phyloP scores from a whole-genome alignment of 2,888 invertebrate genomes.

The Diarsia brunnea region DNA sequence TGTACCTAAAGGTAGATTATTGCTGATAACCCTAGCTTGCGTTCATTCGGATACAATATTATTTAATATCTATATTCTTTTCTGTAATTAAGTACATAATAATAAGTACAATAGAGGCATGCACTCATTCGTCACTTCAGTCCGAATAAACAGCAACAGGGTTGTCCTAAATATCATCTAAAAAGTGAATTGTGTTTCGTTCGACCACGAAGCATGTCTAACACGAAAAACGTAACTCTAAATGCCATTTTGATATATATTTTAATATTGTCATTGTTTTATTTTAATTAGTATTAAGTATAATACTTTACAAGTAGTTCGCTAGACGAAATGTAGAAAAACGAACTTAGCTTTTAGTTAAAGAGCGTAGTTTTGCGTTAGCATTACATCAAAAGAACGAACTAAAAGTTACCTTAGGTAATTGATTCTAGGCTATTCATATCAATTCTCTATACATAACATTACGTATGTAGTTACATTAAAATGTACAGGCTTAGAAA shows the following conservation, averaged over 20 bases:
- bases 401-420: conserved; percentile 74
- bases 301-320: conserved; percentile 85
- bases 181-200: conserved; percentile 78
- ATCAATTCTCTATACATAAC: conserved; percentile 73
- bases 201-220: conserved; percentile 84
- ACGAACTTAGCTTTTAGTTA: conserved; percentile 76
- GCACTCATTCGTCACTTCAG: conserved; percentile 52
- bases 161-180: conserved; percentile 75
- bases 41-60: conserved; percentile 65
- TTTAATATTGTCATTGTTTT: conserved; percentile 90
- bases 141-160: conserved; percentile 77
- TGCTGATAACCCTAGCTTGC: conserved; percentile 58
- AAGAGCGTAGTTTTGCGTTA: conserved; percentile 72
- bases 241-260: conserved; percentile 86
- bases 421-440: conserved; percentile 69
- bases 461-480: conserved; percentile 73
- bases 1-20: conserved; percentile 74
- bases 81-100: conserved; percentile 66
- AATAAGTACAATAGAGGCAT: conserved; percentile 68
- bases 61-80: conserved; percentile 35
- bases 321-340: conserved; percentile 82
- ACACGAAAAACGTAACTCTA: conserved; percentile 86
- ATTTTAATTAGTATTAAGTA: conserved; percentile 83
- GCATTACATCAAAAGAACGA: conserved; percentile 70
- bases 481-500: conserved; percentile 80